Conservation (phyloP, 2,888 invertebrate species). For the Hyalella azteca region DNA sequence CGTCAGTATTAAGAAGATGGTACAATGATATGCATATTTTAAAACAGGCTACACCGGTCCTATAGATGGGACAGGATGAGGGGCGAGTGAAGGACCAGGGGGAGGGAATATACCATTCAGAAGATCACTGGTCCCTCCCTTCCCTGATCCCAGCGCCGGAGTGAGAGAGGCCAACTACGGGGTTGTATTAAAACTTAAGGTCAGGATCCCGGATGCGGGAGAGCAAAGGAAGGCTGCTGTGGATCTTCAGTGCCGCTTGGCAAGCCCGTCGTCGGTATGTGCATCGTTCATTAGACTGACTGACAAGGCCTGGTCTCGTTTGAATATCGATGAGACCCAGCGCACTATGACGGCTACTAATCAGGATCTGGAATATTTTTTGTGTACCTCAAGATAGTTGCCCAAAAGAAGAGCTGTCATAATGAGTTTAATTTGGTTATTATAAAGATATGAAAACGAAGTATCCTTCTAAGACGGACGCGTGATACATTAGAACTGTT, state of each 20-base stretch:
- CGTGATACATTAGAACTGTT: too few species aligned
- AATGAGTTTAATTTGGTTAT: background rate
- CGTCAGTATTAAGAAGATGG: background rate
- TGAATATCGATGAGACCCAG: background rate
- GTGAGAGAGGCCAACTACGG: constrained; percentile 25
- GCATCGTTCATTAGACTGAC: background rate
- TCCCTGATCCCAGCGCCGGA: background rate
- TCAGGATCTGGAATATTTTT: too few species aligned
- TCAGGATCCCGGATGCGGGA: constrained; percentile 35
- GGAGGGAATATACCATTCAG: background rate
- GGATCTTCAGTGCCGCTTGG: background rate
- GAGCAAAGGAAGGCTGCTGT: constrained; percentile 22
- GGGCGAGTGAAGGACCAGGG: background rate
- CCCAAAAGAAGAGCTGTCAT: background rate
- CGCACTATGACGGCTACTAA: background rate
- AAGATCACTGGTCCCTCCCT: background rate
- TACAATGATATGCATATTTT: background rate
- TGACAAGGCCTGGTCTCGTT: background rate
- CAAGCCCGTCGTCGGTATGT: background rate
- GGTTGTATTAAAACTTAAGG: constrained; percentile 9
- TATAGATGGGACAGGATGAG: background rate
- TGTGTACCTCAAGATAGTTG: too few species aligned
- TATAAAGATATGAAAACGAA: background rate
- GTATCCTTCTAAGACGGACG: background rate
- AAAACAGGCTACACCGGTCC: background rate